phyloP scores from a whole-genome alignment of 2,113 vertebrate genomes.

The Hiodon alosoides region DNA sequence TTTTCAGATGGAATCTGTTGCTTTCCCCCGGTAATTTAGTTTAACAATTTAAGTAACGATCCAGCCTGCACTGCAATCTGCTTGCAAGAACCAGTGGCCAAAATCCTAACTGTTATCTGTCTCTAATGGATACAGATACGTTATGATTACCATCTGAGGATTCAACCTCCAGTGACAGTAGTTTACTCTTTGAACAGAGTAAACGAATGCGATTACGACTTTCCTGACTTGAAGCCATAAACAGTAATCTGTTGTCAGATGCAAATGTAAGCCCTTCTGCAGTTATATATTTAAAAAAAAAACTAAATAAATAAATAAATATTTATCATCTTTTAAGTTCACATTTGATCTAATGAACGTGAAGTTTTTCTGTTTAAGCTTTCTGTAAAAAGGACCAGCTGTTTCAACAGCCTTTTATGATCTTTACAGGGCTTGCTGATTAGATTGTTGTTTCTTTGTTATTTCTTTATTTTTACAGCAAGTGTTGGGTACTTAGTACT shows the following conservation, averaged over 20 bases:
- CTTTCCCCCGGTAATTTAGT: slow-evolving; percentile 43
- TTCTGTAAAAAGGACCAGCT: too few species aligned
- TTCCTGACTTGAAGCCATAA: slow-evolving; percentile 39
- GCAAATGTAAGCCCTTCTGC: slow-evolving; percentile 32
- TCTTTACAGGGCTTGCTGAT: too few species aligned
- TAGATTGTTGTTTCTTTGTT: too few species aligned
- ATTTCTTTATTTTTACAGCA: too few species aligned
- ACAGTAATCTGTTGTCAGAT: slow-evolving; percentile 34
- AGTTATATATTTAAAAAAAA: slow-evolving; percentile 3
- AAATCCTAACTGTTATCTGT: slow-evolving; percentile 24
- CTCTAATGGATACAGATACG: slow-evolving; percentile 49
- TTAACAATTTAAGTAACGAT: slow-evolving; percentile 50
- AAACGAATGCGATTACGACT: slow-evolving; percentile 38
- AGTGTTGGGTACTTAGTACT: too few species aligned
- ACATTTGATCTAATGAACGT: not conserved
- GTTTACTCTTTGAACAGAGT: slow-evolving; percentile 39
- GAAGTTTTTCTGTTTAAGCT: too few species aligned
- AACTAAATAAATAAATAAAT: slow-evolving; percentile 7
- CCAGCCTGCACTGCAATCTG: slow-evolving; percentile 44
- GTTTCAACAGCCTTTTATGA: too few species aligned
- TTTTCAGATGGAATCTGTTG: slow-evolving; percentile 36
- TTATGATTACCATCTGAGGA: slow-evolving; percentile 32
- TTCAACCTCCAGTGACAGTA: slow-evolving; percentile 34
- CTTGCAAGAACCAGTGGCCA: slow-evolving; percentile 35
- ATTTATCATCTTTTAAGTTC: not conserved